Evolutionary conservation across 2,888 invertebrate genomes (phyloP).

Genomic region (Acronicta alni): DNA sequence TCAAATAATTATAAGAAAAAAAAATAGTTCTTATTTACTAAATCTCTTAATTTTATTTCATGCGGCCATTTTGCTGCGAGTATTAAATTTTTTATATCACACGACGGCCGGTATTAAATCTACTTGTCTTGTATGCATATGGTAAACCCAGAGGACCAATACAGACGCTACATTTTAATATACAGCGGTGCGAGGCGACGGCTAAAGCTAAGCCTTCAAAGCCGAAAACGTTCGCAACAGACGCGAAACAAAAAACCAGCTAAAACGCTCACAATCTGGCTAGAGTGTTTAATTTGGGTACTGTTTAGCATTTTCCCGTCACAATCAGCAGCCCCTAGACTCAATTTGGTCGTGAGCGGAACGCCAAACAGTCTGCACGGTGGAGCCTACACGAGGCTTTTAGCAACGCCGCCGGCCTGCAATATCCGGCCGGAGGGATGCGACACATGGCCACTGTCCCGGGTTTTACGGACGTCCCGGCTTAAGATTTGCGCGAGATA

Average conservation of each 20-base stretch:
- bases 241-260: slow-evolving; percentile 38
- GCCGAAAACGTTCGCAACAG: slow-evolving; percentile 24
- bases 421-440: slow-evolving; percentile 54
- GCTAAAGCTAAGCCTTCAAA: slow-evolving; percentile 25
- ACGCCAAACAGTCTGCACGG: slow-evolving; percentile 46
- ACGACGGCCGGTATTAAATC: background rate
- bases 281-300: slow-evolving; percentile 54
- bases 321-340: slow-evolving; percentile 58
- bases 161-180: slow-evolving; percentile 34
- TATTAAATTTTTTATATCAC: background rate
- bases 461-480: slow-evolving; percentile 4
- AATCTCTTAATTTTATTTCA: too few relatives aligned
- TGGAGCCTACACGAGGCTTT: slow-evolving; percentile 34
- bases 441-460: slow-evolving; percentile 21
- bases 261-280: slow-evolving; percentile 31
- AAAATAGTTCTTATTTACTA: too few relatives aligned
- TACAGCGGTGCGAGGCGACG: slow-evolving; percentile 3
- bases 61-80: too few relatives aligned
- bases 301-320: slow-evolving; percentile 62
- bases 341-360: slow-evolving; percentile 62
- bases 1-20: too few relatives aligned
- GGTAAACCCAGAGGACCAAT: slow-evolving; percentile 5
- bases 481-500: slow-evolving; percentile 1
- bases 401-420: slow-evolving; percentile 40
- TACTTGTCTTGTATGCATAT: slow-evolving; percentile 1